These are phyloP conservation scores for Lordiphosa andalusiaca DNA, from an alignment of 2,888 invertebrate species.

Conservation along the genomic window DNA sequence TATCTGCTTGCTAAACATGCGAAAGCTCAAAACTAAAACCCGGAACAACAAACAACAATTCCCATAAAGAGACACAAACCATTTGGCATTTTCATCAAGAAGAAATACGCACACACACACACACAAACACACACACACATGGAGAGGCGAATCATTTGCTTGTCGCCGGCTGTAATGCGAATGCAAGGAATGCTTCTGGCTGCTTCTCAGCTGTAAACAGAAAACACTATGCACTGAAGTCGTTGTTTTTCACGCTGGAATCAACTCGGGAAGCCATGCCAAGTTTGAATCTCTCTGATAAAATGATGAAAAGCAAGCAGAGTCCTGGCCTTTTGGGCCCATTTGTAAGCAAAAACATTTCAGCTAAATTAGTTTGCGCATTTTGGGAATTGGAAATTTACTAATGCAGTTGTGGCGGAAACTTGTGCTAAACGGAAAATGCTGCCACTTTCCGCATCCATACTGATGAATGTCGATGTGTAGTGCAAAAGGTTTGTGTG, in stretches of 20 bases:
- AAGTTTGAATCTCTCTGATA: constrained; percentile 48
- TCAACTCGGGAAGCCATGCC: constrained; percentile 15
- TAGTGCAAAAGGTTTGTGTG: not conserved
- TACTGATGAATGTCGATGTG: constrained; percentile 1
- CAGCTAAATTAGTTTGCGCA: constrained; percentile 70
- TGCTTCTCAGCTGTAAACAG: constrained; percentile 44
- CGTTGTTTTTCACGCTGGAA: constrained; percentile 27
- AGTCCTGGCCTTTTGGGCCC: constrained; percentile 42
- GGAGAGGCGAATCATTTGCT: constrained; percentile 52
- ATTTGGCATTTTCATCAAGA: constrained; percentile 72
- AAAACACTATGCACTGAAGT: constrained; percentile 16
- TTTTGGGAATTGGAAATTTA: constrained; percentile 60
- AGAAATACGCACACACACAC: constrained; percentile 26
- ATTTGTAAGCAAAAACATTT: constrained; percentile 74
- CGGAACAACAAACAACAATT: constrained; percentile 71
- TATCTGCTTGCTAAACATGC: constrained; percentile 63
- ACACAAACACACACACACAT: constrained; percentile 16
- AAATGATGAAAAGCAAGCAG: constrained; percentile 40
- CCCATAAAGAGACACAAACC: constrained; percentile 74
- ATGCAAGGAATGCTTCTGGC: constrained; percentile 46
- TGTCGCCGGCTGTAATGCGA: constrained; percentile 68
- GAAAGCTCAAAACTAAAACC: constrained; percentile 55
- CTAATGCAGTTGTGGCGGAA: constrained; percentile 32
- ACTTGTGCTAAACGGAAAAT: constrained; percentile 3
- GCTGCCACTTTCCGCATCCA: not conserved